Conservation (phyloP, 2,888 invertebrate species). For the Synergus umbraculus region DNA sequence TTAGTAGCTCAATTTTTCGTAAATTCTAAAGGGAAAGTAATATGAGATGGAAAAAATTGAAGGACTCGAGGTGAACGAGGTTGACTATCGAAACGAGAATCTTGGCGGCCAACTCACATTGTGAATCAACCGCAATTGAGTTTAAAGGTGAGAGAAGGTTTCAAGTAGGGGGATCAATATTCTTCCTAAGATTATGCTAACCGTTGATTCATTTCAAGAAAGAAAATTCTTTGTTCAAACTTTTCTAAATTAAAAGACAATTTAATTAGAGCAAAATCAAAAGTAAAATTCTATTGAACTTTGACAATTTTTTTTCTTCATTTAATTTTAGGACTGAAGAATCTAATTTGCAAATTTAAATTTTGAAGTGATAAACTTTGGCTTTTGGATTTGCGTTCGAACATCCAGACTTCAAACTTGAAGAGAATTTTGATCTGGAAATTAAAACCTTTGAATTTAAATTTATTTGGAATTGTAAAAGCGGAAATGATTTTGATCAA, state of each 20-base stretch:
- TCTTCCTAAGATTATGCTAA: not conserved
- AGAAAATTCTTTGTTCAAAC: no score
- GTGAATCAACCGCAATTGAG: constrained; percentile 24
- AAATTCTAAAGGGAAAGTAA: not conserved
- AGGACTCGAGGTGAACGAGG: not conserved
- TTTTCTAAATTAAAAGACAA: no score
- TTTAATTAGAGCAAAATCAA: no score
- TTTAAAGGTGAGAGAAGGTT: constrained; percentile 39
- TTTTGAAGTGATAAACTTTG: no score
- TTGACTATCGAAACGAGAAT: constrained; percentile 1
- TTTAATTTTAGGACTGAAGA: not conserved
- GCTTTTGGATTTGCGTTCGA: no score
- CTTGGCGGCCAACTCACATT: not conserved
- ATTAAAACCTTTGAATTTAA: not conserved
- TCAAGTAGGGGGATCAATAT: constrained; percentile 20
- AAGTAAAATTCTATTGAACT: no score
- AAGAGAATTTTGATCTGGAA: no score
- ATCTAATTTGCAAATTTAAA: no score
- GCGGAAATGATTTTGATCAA: not conserved
- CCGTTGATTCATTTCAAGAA: not conserved
- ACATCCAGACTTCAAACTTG: no score
- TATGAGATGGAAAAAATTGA: not conserved
- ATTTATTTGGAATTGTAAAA: not conserved
- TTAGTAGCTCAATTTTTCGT: not conserved
- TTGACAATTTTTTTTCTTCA: not conserved